A percentile compares a stretch with the other conserved stretches of the same genome.
Conservation (phyloP, 2,113 vertebrate species). For the Microcebus ravelobensis region DNA sequence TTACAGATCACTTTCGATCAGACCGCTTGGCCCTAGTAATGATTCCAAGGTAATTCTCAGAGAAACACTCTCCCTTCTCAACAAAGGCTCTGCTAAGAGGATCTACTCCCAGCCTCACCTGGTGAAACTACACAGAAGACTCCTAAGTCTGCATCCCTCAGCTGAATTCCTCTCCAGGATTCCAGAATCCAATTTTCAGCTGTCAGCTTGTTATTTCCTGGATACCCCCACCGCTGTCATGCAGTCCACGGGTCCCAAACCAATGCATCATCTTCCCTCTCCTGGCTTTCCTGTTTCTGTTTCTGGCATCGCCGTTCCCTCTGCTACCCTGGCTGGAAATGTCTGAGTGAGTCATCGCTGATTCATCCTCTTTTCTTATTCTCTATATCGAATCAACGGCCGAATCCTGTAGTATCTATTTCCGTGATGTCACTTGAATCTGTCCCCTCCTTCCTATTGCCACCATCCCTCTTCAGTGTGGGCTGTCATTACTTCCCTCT, state of each 20-base stretch:
- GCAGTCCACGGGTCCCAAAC: neutral
- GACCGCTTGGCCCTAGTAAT: neutral
- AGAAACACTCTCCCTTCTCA: neutral
- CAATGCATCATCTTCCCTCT: neutral
- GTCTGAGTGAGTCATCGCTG: constrained; percentile 68
- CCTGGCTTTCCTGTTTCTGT: constrained; percentile 12
- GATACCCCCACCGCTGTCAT: neutral
- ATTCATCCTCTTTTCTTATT: constrained; percentile 28
- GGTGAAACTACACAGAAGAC: neutral
- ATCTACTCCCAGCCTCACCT: neutral
- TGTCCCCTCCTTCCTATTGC: constrained; percentile 14
- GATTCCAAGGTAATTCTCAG: neutral
- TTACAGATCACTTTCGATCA: constrained; percentile 20
- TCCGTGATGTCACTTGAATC: neutral
- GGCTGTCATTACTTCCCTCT: neutral
- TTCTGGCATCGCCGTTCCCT: constrained; percentile 25
- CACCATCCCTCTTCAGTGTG: neutral
- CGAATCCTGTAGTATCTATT: neutral
- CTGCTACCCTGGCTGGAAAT: neutral
- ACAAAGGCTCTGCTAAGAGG: neutral
- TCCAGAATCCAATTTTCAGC: neutral
- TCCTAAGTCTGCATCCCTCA: neutral
- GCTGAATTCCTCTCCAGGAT: neutral
- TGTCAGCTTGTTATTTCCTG: constrained; percentile 40
- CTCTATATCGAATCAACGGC: neutral